Evolutionary conservation across 2,113 vertebrate species (phyloP).

Genomic region (Arenaria interpres): DNA sequence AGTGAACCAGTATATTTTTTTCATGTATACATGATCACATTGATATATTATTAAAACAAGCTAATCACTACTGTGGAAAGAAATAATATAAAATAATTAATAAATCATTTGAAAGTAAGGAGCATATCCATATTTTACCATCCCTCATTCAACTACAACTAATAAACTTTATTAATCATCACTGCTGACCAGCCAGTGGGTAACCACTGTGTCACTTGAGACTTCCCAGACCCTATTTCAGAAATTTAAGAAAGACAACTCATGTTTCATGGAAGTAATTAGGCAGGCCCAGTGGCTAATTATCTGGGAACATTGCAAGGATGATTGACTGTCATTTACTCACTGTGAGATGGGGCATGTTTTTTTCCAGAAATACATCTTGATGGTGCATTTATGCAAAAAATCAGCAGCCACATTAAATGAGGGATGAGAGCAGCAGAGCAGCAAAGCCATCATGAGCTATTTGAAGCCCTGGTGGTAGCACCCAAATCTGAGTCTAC

Average conservation of each 20-base stretch:
- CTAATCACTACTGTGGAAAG: slow-evolving; percentile 56
- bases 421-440: neutral
- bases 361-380: slow-evolving; percentile 32
- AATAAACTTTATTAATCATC: slow-evolving; percentile 51
- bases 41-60: slow-evolving; percentile 65
- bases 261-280: slow-evolving; percentile 89
- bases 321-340: slow-evolving; percentile 88
- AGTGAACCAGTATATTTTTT: slow-evolving; percentile 33
- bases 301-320: slow-evolving; percentile 84
- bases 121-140: slow-evolving; percentile 51
- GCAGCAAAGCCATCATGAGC: neutral
- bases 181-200: slow-evolving; percentile 62
- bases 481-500: neutral
- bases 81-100: slow-evolving; percentile 60
- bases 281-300: slow-evolving; percentile 84
- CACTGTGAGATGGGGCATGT: slow-evolving; percentile 73
- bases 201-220: slow-evolving; percentile 80
- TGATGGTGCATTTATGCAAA: neutral
- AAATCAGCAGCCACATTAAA: neutral
- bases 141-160: slow-evolving; percentile 33
- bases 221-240: slow-evolving; percentile 81
- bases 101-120: slow-evolving; percentile 66
- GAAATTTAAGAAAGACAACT: slow-evolving; percentile 81
- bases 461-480: neutral
- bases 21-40: slow-evolving; percentile 41